Evolutionary conservation across 1,140 invertebrate species (phyloP).

Genomic region (Drosophila miranda): DNA sequence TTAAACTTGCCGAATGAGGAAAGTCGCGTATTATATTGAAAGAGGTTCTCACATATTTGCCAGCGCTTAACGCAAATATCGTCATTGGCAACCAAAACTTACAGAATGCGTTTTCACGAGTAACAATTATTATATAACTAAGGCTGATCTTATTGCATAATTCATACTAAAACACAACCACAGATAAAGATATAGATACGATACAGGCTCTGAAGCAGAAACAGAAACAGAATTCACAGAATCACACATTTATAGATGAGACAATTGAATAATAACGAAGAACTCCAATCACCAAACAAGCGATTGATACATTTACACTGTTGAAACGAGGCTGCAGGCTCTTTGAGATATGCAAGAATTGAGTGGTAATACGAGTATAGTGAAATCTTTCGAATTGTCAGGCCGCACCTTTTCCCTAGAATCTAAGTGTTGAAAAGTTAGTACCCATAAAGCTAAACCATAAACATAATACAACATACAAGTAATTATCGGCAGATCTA

Average conservation of each 20-base stretch:
- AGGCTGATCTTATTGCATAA: constrained; percentile 77
- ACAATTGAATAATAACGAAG: constrained; percentile 11
- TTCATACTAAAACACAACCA: constrained; percentile 24
- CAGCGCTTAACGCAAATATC: constrained; percentile 48
- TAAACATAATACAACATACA: constrained; percentile 25
- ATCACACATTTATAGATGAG: constrained; percentile 4
- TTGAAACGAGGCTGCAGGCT: constrained; percentile 30
- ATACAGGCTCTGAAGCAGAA: constrained; percentile 9
- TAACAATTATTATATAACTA: constrained; percentile 80
- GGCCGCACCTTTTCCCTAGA: constrained; percentile 72
- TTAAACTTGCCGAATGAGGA: constrained; percentile 56
- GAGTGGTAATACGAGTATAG: constrained; percentile 27
- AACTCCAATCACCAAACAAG: constrained; percentile 44
- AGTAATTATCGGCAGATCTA: constrained; percentile 57
- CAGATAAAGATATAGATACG: constrained; percentile 13
- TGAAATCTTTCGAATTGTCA: constrained; percentile 58
- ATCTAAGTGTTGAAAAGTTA: constrained; percentile 78
- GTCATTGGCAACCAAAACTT: constrained; percentile 41
- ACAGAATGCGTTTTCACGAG: constrained; percentile 56
- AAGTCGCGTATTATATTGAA: constrained; percentile 20
- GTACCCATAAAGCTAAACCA: constrained; percentile 55
- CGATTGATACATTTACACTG: constrained; percentile 52
- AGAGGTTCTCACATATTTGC: constrained; percentile 59
- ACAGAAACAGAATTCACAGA: neutral
- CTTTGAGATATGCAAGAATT: constrained; percentile 38